A percentile compares a stretch with the other conserved stretches of the same genome.
Conservation (phyloP, 2,888 invertebrate species). For the Protodeltote pygarga region DNA sequence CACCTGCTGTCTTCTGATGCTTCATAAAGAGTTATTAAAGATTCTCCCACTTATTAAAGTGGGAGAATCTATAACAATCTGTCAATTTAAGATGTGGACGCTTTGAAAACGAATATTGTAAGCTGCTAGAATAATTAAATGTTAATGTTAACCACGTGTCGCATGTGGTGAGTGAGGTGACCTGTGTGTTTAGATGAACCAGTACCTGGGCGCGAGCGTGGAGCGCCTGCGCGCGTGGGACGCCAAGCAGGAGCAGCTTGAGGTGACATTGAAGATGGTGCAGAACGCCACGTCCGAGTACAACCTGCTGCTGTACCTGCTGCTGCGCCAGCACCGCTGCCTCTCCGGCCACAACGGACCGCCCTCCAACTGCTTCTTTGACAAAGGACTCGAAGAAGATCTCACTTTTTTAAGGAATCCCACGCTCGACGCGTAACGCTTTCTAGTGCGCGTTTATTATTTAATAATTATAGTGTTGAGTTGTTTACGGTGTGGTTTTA, state of each 20-base stretch:
- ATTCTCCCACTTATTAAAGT: no score
- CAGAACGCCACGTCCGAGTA: constrained; percentile 74
- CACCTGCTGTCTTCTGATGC: no score
- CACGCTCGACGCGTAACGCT: constrained; percentile 40
- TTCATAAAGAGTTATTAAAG: no score
- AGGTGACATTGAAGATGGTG: constrained; percentile 66
- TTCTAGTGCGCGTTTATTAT: constrained; percentile 30
- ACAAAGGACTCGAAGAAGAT: constrained; percentile 56
- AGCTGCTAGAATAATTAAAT: no score
- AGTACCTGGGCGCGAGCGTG: constrained; percentile 60
- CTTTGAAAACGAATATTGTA: no score
- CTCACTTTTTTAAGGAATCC: constrained; percentile 51
- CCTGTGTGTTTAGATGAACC: constrained; percentile 56
- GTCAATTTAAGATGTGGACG: no score
- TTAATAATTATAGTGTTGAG: constrained; percentile 50
- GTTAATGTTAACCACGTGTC: no score
- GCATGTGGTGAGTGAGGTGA: neutral
- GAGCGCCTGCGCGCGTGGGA: constrained; percentile 70
- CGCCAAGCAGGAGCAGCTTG: constrained; percentile 68
- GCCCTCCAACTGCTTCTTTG: constrained; percentile 56
- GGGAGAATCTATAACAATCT: no score
- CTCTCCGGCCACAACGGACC: constrained; percentile 44
- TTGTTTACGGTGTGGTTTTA: constrained; percentile 40
- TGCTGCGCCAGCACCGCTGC: constrained; percentile 68
- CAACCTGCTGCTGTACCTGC: constrained; percentile 72